Base-by-base conservation (phyloP, 2,113 vertebrate genomes). In the Maccullochella peelii region DNA sequence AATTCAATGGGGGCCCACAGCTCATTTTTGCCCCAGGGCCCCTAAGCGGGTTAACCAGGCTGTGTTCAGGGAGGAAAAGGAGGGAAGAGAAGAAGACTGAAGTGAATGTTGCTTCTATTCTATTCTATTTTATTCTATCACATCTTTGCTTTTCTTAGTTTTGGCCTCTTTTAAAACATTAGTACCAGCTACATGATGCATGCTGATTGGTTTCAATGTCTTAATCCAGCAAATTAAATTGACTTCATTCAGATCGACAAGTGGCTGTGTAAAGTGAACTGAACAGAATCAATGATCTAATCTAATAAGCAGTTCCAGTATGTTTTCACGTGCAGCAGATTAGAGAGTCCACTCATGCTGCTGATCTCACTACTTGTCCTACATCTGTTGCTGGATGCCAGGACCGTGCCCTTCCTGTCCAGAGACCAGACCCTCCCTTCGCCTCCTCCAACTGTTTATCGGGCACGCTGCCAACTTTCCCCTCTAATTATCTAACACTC, bases 371-470 rank as follows among this genome's bases (percentile, higher is more conserved):
- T 66, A 15, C 85, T 83, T 80, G 80, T 85, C 74, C 77, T 86
- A 85, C 88, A 90, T 91, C 75, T 90, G 91, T 85, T 88, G 23
- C 66, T 80, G 78, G 50, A 88, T 87, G 79, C 86, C 81, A 84
- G 79, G 63, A 63, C 89, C 59, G 23, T 77, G 89, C 85, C 91
- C 90, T 90, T 80, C 85, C 85, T 90, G 82, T 65, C 77, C 88
- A 81, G 54, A 38, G 83, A 75, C 74, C 88, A 82, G 47, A 65
- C 81, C 33, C 74, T 33, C 80, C 54, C 72, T 30, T 63, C 16
- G 9, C 73, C 77, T 79, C 79, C 50, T 77, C 79, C 90, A 92
- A 89, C 87, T 85, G 71, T 87, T 81, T 83, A 72, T 67, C 8
- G 0, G 88, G 88, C 86, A 49, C 1, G 16, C 74, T 33, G 86